phyloP scores from a whole-genome alignment of 2,888 invertebrate species.

The Aporophyla lueneburgensis region DNA sequence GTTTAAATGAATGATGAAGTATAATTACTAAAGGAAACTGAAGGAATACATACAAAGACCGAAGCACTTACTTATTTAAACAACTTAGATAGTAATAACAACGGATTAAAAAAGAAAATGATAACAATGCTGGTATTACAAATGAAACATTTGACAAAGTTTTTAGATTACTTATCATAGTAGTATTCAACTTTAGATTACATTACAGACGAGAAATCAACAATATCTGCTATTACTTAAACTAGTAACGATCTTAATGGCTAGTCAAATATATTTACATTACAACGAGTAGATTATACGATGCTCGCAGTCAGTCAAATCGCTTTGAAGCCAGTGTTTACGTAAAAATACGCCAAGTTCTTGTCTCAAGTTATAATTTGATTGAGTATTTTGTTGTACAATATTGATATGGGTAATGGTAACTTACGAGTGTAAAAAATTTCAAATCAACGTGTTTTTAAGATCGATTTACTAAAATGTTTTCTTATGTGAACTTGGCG shows the following conservation, averaged over 20 bases:
- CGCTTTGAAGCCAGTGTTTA: slow-evolving; percentile 61
- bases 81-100: background rate
- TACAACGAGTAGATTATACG: slow-evolving; percentile 65
- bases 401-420: slow-evolving; percentile 19
- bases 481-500: slow-evolving; percentile 38
- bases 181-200: background rate
- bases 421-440: background rate
- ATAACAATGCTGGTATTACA: background rate
- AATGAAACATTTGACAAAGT: background rate
- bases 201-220: slow-evolving; percentile 43
- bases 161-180: background rate
- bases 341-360: slow-evolving; percentile 54
- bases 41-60: background rate
- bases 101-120: background rate
- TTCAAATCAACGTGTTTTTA: background rate
- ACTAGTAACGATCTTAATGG: slow-evolving; percentile 67
- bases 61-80: background rate
- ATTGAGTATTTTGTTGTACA: slow-evolving; percentile 27
- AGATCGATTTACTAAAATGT: background rate
- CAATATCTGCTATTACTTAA: slow-evolving; percentile 49
- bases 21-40: background rate
- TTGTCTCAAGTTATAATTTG: slow-evolving; percentile 9
- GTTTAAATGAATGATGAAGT: background rate
- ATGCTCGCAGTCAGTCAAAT: slow-evolving; percentile 70
- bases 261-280: slow-evolving; percentile 70